A percentile compares a stretch with the other conserved stretches of the same genome.
Evolutionary conservation across 2,113 vertebrate genomes (phyloP).

Genomic region (Actenoides hombroni): DNA sequence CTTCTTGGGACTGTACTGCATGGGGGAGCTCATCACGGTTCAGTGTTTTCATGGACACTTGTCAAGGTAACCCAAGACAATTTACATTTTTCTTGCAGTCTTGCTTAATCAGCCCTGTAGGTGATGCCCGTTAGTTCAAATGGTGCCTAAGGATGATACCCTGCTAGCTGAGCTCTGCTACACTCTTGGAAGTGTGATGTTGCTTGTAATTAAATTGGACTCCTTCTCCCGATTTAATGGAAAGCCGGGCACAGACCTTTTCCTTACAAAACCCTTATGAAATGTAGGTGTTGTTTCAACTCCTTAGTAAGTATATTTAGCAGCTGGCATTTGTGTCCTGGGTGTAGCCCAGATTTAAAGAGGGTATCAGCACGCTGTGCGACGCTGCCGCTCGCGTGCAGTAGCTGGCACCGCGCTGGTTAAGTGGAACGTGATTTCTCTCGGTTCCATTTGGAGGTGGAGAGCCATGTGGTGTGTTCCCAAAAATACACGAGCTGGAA

Average conservation of each 20-base stretch:
- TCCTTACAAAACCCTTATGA: background rate
- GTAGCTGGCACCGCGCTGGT: background rate
- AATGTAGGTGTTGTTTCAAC: background rate
- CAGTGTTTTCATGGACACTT: background rate
- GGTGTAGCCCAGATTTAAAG: background rate
- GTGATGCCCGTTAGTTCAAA: background rate
- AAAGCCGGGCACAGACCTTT: background rate
- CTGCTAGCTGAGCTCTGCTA: background rate
- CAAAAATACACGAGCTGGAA: background rate
- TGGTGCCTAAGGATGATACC: rapidly evolving
- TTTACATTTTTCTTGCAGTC: background rate
- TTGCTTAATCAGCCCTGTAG: background rate
- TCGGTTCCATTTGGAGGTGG: background rate
- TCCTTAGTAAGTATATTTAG: background rate
- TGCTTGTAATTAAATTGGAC: background rate
- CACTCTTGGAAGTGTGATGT: rapidly evolving
- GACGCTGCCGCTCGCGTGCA: background rate
- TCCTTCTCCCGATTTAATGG: background rate
- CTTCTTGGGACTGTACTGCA: background rate
- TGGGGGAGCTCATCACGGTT: background rate
- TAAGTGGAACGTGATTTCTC: background rate
- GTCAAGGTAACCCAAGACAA: background rate
- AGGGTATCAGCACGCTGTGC: background rate
- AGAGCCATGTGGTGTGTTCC: background rate
- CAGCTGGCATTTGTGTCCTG: background rate